Conservation (phyloP, 2,797 vertebrate genomes). For the Calcarius lapponicus region DNA sequence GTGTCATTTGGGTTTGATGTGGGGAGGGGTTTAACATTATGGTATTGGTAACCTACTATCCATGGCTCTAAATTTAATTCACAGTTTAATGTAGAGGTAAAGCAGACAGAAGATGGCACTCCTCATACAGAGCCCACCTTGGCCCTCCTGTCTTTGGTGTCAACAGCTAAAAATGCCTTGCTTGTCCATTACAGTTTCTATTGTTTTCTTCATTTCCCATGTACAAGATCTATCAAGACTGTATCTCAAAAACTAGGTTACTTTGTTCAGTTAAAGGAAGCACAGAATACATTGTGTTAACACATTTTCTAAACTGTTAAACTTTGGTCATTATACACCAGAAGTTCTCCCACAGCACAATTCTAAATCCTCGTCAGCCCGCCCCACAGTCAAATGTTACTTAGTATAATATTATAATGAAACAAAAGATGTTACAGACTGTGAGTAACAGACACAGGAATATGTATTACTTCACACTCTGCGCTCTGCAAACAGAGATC, state of each 20-base stretch:
- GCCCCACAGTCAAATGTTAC: not conserved
- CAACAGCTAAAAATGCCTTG: not conserved
- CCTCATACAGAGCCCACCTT: not conserved
- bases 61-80: not conserved
- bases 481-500: not conserved
- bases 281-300: not conserved
- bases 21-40: too few species aligned
- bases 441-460: not conserved
- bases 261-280: not conserved
- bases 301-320: not conserved
- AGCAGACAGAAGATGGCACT: not conserved
- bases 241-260: not conserved
- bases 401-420: not conserved
- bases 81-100: not conserved
- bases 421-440: not conserved
- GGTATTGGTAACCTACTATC: not conserved
- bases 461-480: not conserved
- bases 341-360: not conserved
- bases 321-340: not conserved
- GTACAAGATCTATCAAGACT: not conserved
- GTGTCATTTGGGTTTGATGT: too few species aligned
- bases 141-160: rapidly evolving
- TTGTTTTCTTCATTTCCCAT: not conserved
- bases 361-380: not conserved
- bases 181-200: not conserved